Evolutionary conservation across 2,797 vertebrate genomes (phyloP).

Genomic region (Carcharodon carcharias): DNA sequence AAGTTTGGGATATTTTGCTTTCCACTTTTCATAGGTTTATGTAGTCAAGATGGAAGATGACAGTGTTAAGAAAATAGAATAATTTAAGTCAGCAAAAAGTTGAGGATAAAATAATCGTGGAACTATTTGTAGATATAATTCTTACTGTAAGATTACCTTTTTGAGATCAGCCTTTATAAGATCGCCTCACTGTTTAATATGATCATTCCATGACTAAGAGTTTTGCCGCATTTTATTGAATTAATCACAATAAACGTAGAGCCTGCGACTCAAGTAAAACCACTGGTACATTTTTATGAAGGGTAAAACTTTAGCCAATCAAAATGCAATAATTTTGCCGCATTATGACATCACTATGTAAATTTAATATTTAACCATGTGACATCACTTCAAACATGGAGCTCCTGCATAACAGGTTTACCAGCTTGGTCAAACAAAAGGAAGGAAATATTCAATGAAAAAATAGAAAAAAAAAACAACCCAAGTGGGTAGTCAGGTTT

Average conservation of each 20-base stretch:
- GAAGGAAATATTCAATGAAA: neutral
- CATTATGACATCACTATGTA: conserved; percentile 35
- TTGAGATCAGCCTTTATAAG: neutral
- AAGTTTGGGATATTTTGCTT: neutral
- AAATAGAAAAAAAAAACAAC: conserved; percentile 7
- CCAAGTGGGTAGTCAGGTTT: neutral
- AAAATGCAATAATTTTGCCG: neutral
- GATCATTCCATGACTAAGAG: neutral
- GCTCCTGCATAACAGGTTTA: conserved; percentile 15
- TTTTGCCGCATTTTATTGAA: neutral
- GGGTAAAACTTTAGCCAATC: conserved; percentile 11
- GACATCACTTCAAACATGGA: conserved; percentile 30
- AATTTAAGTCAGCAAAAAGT: neutral
- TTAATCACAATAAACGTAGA: neutral
- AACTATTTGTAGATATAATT: neutral
- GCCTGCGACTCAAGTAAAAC: neutral
- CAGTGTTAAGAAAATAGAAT: neutral
- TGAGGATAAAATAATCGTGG: neutral
- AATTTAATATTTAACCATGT: neutral
- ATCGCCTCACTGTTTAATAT: neutral
- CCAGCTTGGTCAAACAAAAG: neutral
- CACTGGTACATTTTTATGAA: neutral
- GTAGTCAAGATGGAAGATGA: neutral
- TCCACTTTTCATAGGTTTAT: neutral
- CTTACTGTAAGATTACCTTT: neutral